Conservation (phyloP, 2,797 vertebrate species). For the Chloroceryle amazona region DNA sequence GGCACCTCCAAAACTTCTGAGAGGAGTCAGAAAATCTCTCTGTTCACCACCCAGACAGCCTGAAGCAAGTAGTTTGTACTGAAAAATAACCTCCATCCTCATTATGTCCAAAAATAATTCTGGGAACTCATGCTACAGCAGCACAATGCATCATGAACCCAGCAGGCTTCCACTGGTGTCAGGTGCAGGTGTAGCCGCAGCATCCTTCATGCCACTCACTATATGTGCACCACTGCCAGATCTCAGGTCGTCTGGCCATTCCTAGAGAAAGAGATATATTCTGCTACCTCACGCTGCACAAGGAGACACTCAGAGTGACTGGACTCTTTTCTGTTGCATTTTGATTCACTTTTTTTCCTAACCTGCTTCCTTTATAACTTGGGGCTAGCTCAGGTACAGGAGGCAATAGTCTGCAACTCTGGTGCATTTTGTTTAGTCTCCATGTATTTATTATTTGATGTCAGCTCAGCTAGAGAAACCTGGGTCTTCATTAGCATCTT, state of each 20-base stretch:
- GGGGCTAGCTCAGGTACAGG: neutral
- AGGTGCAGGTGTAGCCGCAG: neutral
- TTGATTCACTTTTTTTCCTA: neutral
- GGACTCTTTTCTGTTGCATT: neutral
- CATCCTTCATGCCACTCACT: neutral
- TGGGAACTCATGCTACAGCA: neutral
- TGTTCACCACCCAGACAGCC: neutral
- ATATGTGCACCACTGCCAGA: neutral
- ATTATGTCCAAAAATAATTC: neutral
- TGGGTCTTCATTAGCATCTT: neutral
- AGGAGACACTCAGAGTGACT: neutral
- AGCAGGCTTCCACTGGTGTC: neutral
- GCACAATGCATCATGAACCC: neutral
- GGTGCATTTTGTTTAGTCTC: neutral
- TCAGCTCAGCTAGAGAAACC: neutral
- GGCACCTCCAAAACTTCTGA: neutral
- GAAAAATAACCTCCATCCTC: neutral
- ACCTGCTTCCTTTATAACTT: neutral
- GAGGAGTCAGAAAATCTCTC: neutral
- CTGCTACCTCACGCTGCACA: neutral
- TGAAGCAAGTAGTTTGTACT: neutral
- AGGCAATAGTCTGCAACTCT: neutral
- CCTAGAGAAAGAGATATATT: neutral
- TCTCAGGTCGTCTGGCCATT: neutral
- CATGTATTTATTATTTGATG: neutral